Percentiles rank a stretch among this genome's conserved stretches.
These are phyloP conservation scores for Dilophus febrilis DNA, from an alignment of 2,888 invertebrate genomes.

Conservation along the genomic window DNA sequence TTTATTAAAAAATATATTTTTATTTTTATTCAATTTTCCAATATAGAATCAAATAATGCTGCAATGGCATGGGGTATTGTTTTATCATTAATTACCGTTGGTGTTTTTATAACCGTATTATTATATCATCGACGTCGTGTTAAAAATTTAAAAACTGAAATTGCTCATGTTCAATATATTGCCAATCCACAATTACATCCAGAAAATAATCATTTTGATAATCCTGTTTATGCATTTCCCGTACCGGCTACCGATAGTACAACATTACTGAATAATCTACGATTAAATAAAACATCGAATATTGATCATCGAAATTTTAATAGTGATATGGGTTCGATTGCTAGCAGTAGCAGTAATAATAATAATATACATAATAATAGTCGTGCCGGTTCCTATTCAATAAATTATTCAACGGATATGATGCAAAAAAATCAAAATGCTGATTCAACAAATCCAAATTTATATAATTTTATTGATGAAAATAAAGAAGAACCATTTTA, in stretches of 20 bases:
- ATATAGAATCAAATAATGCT: conserved; percentile 29
- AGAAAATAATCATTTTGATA: conserved; percentile 57
- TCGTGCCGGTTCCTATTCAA: conserved; percentile 31
- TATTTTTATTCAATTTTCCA: too few relatives aligned
- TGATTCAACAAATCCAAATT: conserved; percentile 65
- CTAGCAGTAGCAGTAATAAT: conserved; percentile 29
- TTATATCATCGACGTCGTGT: conserved; percentile 69
- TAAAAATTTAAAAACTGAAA: conserved; percentile 67
- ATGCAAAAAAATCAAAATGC: conserved; percentile 68
- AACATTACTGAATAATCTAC: conserved; percentile 26
- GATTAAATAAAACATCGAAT: conserved; percentile 22
- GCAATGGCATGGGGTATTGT: conserved; percentile 45
- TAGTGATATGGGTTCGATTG: conserved; percentile 33
- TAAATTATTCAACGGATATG: conserved; percentile 45
- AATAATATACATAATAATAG: not conserved
- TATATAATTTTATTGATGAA: conserved; percentile 67
- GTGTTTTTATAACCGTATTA: conserved; percentile 42
- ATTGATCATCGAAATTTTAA: conserved; percentile 19
- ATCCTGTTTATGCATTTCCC: conserved; percentile 72
- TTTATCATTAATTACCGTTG: conserved; percentile 43
- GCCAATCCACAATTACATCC: conserved; percentile 51
- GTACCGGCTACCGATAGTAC: conserved; percentile 29
- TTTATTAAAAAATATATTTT: too few relatives aligned
- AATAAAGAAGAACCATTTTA: conserved; percentile 69
- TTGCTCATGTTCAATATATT: conserved; percentile 71